phyloP scores from a whole-genome alignment of 2,888 invertebrate species.

The Drosophila acutilabella region DNA sequence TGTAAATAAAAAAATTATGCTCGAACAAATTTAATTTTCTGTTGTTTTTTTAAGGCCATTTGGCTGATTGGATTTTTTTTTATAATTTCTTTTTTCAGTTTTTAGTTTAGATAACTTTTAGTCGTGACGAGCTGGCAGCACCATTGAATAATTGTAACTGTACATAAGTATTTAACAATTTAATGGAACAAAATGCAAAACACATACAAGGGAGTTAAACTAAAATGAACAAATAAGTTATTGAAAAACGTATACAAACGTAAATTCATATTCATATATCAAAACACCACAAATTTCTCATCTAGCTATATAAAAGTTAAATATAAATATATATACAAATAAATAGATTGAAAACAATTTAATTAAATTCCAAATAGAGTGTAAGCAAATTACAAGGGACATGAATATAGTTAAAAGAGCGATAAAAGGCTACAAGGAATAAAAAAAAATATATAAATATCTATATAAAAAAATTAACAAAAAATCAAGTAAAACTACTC shows the following conservation, averaged over 20 bases:
- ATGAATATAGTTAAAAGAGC: slow-evolving; percentile 52
- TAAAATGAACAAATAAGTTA: slow-evolving; percentile 49
- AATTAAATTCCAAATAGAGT: slow-evolving; percentile 56
- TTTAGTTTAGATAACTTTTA: slow-evolving; percentile 14
- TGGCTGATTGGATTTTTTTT: slow-evolving; percentile 52
- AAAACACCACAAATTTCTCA: slow-evolving; percentile 53
- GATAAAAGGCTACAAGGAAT: slow-evolving; percentile 34
- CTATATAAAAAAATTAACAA: slow-evolving; percentile 20
- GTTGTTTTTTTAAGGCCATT: slow-evolving; percentile 54
- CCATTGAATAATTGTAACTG: slow-evolving; percentile 49
- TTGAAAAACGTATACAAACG: slow-evolving; percentile 63
- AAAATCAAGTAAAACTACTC: slow-evolving; percentile 33
- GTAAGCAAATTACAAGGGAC: slow-evolving; percentile 76
- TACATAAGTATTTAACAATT: slow-evolving; percentile 74
- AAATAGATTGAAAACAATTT: slow-evolving; percentile 32
- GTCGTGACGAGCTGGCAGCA: slow-evolving; percentile 44
- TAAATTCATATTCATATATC: slow-evolving; percentile 66
- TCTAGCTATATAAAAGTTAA: slow-evolving; percentile 43
- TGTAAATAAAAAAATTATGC: slow-evolving; percentile 61
- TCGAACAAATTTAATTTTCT: slow-evolving; percentile 54
- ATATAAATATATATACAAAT: slow-evolving; percentile 4
- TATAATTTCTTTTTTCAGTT: slow-evolving; percentile 11
- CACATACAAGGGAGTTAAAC: slow-evolving; percentile 85
- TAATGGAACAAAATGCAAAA: slow-evolving; percentile 84
- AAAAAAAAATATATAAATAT: slow-evolving; percentile 7